phyloP scores from a whole-genome alignment of 1,140 invertebrate genomes.

The Drosophila simulans region DNA sequence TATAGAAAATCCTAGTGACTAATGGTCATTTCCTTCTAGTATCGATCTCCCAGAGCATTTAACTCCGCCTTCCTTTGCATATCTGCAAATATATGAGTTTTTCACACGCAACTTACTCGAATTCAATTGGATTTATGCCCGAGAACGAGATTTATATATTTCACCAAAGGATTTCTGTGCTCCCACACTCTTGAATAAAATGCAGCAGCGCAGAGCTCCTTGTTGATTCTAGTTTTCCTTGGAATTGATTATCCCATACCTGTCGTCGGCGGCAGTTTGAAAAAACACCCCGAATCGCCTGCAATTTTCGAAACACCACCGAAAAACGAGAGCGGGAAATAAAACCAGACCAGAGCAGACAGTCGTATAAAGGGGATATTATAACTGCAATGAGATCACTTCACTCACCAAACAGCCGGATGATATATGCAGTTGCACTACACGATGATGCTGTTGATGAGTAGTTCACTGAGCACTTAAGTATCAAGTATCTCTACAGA shows the following conservation, averaged over 20 bases:
- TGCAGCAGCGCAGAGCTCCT: slow-evolving; percentile 8
- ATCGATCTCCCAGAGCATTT: not conserved
- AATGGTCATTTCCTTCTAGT: not conserved
- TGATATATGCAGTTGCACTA: slow-evolving; percentile 14
- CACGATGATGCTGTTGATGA: slow-evolving; percentile 3
- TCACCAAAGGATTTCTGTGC: not conserved
- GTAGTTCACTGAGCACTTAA: slow-evolving; percentile 23
- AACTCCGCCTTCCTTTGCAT: slow-evolving; percentile 5
- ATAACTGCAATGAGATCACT: slow-evolving; percentile 36
- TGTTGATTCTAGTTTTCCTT: slow-evolving; percentile 46
- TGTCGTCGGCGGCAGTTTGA: slow-evolving; percentile 58
- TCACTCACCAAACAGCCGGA: slow-evolving; percentile 35
- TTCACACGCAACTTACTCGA: slow-evolving; percentile 22
- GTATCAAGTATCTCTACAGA: slow-evolving; percentile 38
- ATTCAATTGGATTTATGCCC: slow-evolving; percentile 19
- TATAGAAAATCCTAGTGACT: not conserved
- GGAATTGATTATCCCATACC: slow-evolving; percentile 78
- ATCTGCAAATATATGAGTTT: slow-evolving; percentile 20
- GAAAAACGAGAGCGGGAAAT: slow-evolving; percentile 47
- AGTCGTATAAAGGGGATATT: slow-evolving; percentile 9
- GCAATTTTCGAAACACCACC: slow-evolving; percentile 77
- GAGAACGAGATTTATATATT: not conserved
- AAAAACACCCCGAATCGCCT: slow-evolving; percentile 74
- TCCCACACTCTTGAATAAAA: not conserved
- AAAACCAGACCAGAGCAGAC: slow-evolving; percentile 53